Conservation (phyloP, 1,140 invertebrate species). For the Varroa destructor region DNA sequence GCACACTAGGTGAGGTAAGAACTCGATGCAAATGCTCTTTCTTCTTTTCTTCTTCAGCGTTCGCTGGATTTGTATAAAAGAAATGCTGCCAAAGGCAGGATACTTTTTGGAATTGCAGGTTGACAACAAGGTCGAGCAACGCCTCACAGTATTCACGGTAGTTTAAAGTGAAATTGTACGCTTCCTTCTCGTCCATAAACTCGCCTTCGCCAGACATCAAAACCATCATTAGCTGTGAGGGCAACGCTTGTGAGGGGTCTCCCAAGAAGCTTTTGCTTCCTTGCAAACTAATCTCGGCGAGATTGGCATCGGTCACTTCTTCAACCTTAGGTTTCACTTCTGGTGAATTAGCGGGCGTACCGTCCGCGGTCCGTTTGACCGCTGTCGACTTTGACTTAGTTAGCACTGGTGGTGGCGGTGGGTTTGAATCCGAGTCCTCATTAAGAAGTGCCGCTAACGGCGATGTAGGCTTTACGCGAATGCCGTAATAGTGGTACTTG, state of each 20-base stretch:
- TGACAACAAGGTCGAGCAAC: slow-evolving; percentile 79
- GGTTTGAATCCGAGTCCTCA: slow-evolving; percentile 39
- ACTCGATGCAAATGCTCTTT: slow-evolving; percentile 6
- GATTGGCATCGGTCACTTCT: slow-evolving; percentile 19
- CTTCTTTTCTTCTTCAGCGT: slow-evolving; percentile 15
- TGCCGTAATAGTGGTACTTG: slow-evolving; percentile 99
- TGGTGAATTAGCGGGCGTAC: background rate
- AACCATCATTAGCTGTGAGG: slow-evolving; percentile 25
- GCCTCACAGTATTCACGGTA: slow-evolving; percentile 43
- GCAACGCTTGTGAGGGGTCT: slow-evolving; percentile 25
- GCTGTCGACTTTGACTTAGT: slow-evolving; percentile 25
- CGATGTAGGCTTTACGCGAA: slow-evolving; percentile 79
- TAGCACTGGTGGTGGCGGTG: background rate
- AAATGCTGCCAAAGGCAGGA: slow-evolving; percentile 82
- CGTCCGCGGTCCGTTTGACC: background rate
- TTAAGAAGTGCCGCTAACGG: slow-evolving; percentile 52
- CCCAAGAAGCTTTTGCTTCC: slow-evolving; percentile 22
- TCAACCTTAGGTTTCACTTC: slow-evolving; percentile 24
- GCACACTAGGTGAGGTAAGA: slow-evolving; percentile 14
- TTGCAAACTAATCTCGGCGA: slow-evolving; percentile 7
- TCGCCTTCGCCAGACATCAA: slow-evolving; percentile 24
- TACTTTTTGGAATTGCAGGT: slow-evolving; percentile 72
- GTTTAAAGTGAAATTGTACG: slow-evolving; percentile 24
- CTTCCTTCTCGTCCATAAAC: slow-evolving; percentile 27
- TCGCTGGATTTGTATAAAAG: slow-evolving; percentile 56